Evolutionary conservation across 2,797 vertebrate species (phyloP).

Genomic region (Tarsius wallacei): DNA sequence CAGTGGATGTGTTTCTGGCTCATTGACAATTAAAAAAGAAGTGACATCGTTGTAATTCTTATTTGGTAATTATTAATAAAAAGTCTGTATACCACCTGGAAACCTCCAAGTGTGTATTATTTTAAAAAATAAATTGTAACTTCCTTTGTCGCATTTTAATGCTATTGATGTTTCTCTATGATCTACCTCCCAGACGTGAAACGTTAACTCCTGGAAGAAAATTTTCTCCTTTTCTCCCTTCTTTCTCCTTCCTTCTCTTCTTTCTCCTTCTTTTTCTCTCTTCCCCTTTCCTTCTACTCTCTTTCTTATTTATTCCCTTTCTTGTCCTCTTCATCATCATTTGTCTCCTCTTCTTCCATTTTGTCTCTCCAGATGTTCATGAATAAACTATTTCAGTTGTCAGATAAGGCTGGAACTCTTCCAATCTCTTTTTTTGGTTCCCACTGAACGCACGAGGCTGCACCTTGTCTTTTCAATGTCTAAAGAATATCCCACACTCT

Average conservation of each 20-base stretch:
- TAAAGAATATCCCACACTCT: not conserved
- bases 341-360: not conserved
- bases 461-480: not conserved
- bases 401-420: not conserved
- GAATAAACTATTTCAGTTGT: not conserved
- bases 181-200: not conserved
- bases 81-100: slow-evolving; percentile 56
- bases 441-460: not conserved
- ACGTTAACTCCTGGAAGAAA: not conserved
- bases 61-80: slow-evolving; percentile 75
- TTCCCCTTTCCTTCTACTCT: no score
- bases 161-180: not conserved
- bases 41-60: slow-evolving; percentile 70
- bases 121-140: slow-evolving; percentile 41
- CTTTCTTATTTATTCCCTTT: rapidly evolving
- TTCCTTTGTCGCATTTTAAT: slow-evolving; percentile 61
- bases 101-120: slow-evolving; percentile 73
- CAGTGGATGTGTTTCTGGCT: slow-evolving; percentile 43
- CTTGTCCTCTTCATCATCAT: not conserved
- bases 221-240: not conserved
- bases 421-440: not conserved
- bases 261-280: not conserved
- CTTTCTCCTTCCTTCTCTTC: no score
- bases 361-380: not conserved
- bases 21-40: slow-evolving; percentile 75